A percentile compares a stretch with the other conserved stretches of the same genome.
phyloP scores from a whole-genome alignment of 2,797 vertebrate species.

The Botia kubotai region DNA sequence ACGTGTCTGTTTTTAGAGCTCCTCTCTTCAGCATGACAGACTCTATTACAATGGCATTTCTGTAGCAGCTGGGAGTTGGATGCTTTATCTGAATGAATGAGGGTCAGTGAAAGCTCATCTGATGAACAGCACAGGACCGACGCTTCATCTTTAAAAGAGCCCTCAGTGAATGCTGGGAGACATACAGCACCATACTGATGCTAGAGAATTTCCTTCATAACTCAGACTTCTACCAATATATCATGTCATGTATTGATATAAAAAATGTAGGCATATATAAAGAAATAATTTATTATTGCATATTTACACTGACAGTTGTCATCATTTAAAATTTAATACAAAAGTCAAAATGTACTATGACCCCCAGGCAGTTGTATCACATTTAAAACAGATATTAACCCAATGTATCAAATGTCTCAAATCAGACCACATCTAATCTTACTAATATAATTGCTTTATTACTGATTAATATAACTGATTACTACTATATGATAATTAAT shows the following conservation, averaged over 20 bases:
- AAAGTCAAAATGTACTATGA: neutral
- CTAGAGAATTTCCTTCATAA: neutral
- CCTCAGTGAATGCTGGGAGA: slow-evolving; percentile 14
- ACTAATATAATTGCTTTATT: neutral
- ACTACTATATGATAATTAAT: neutral
- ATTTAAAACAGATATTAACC: neutral
- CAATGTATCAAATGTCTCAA: neutral
- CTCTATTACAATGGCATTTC: slow-evolving; percentile 35
- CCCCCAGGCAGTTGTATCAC: neutral
- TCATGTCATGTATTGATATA: neutral
- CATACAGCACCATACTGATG: neutral
- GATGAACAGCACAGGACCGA: slow-evolving; percentile 35
- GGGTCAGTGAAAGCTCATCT: slow-evolving; percentile 35
- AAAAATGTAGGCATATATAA: neutral
- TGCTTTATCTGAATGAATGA: slow-evolving; percentile 36
- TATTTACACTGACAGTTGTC: neutral
- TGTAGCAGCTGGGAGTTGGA: slow-evolving; percentile 25
- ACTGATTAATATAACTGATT: neutral
- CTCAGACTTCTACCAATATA: neutral
- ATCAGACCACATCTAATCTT: neutral
- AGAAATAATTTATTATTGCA: neutral
- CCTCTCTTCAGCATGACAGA: slow-evolving; percentile 16
- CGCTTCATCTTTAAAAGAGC: slow-evolving; percentile 34
- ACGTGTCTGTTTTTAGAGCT: slow-evolving; percentile 46
- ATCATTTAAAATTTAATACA: neutral